Percentiles rank a stretch among this genome's conserved stretches.
Conservation (phyloP, 2,113 vertebrate species). For the Athene cunicularia region DNA sequence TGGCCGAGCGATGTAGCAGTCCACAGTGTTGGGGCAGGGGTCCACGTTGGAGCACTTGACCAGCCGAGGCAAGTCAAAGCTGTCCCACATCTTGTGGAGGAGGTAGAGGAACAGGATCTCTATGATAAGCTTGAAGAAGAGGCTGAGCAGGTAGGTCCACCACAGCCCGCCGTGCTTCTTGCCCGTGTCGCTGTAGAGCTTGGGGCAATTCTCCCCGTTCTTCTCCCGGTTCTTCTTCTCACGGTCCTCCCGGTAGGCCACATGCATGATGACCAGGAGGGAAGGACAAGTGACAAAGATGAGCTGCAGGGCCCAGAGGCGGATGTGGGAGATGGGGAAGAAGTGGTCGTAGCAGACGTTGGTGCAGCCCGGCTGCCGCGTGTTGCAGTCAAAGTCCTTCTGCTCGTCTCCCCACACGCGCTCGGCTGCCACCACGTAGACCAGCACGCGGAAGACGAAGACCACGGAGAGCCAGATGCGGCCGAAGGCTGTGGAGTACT, state of each 20-base stretch:
- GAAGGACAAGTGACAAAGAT: conserved; percentile 95
- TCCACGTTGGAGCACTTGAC: conserved; percentile 74
- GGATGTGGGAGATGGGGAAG: conserved; percentile 93
- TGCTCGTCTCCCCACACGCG: conserved; percentile 88
- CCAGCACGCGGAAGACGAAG: conserved; percentile 90
- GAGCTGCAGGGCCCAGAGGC: conserved; percentile 95
- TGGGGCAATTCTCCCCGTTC: conserved; percentile 75
- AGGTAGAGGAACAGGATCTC: conserved; percentile 80
- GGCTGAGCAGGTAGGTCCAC: conserved; percentile 84
- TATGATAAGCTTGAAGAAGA: conserved; percentile 80
- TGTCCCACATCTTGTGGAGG: conserved; percentile 81
- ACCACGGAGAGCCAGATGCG: conserved; percentile 94
- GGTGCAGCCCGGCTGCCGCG: conserved; percentile 87
- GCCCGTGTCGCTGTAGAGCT: conserved; percentile 76
- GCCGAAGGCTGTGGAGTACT: conserved; percentile 91
- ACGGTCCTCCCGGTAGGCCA: conserved; percentile 87
- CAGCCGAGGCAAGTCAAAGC: conserved; percentile 78
- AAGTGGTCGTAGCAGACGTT: conserved; percentile 88
- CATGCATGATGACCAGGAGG: conserved; percentile 89
- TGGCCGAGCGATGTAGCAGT: conserved; percentile 84
- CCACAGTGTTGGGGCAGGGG: conserved; percentile 80
- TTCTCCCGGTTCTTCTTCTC: conserved; percentile 78
- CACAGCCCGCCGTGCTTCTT: conserved; percentile 84
- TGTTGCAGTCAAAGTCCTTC: conserved; percentile 94
- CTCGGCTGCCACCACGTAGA: conserved; percentile 91